Evolutionary conservation across 2,888 invertebrate species (phyloP).

Genomic region (Uloborus plumipes): DNA sequence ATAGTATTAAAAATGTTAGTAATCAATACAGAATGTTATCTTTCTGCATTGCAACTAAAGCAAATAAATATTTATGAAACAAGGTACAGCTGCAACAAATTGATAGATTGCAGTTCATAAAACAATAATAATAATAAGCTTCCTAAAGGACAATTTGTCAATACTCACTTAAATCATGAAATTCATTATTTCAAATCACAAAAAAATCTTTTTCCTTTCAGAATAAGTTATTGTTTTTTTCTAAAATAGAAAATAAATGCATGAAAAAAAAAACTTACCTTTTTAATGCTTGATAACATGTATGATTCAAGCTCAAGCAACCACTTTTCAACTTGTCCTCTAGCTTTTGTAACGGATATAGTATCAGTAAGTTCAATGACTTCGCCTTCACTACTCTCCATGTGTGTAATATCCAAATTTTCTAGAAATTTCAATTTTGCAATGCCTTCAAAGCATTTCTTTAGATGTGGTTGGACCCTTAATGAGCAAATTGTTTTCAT

Average conservation of each 20-base stretch:
- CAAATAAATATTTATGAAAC: too few relatives aligned
- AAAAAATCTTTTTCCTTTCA: too few relatives aligned
- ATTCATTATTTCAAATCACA: too few relatives aligned
- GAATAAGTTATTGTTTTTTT: too few relatives aligned
- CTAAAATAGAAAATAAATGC: not conserved
- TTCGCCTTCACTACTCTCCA: constrained; percentile 73
- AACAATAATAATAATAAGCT: too few relatives aligned
- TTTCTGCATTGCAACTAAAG: too few relatives aligned
- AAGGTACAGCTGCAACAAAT: too few relatives aligned
- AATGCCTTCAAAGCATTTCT: constrained; percentile 73
- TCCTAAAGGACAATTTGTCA: too few relatives aligned
- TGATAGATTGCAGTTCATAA: too few relatives aligned
- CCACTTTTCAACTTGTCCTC: constrained; percentile 98
- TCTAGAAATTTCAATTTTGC: constrained; percentile 72
- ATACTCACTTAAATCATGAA: too few relatives aligned
- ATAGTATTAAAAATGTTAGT: too few relatives aligned
- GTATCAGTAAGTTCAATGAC: constrained; percentile 71
- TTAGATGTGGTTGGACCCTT: constrained; percentile 73
- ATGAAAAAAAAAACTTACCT: constrained; percentile 74
- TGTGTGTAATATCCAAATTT: constrained; percentile 73
- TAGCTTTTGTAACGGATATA: constrained; percentile 76
- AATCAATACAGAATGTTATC: too few relatives aligned
- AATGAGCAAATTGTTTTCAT: not conserved
- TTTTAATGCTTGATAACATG: constrained; percentile 90
- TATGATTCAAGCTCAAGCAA: constrained; percentile 85